Conservation (phyloP, 37 sponge, comb jelly and placozoan species). For the Trichoplax adhaerens region DNA sequence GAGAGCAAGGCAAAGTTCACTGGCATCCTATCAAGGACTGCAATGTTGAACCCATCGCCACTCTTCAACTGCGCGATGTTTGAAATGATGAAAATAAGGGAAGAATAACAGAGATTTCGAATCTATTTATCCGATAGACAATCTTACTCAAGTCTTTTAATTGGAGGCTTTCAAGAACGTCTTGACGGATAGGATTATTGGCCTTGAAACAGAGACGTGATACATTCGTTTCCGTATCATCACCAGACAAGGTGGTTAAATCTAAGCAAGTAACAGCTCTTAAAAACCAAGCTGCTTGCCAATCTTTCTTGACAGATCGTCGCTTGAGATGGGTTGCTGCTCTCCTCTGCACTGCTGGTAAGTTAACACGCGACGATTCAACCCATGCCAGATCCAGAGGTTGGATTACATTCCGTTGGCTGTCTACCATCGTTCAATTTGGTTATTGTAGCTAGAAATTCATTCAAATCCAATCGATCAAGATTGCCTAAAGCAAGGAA, state of each 20-base stretch:
- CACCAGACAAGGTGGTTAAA: constrained; percentile 91
- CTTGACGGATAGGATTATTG: constrained; percentile 78
- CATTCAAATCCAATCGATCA: no score
- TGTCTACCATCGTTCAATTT: no score
- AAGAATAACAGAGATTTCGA: no score
- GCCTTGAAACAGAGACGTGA: constrained; percentile 75
- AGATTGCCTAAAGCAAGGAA: no score
- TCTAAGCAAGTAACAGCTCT: constrained; percentile 88
- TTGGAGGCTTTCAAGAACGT: constrained; percentile 52
- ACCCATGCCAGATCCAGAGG: constrained; percentile 82
- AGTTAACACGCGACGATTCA: constrained; percentile 61
- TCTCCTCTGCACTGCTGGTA: constrained; percentile 66
- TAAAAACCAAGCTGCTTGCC: constrained; percentile 98
- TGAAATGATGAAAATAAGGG: no score
- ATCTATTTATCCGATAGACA: no score
- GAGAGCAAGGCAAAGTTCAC: no score
- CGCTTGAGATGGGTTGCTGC: constrained; percentile 79
- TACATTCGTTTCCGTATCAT: constrained; percentile 79
- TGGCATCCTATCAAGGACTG: no score
- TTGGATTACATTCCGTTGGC: no score
- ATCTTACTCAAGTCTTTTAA: background rate
- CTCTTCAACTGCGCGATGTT: no score
- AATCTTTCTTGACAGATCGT: constrained; percentile 90
- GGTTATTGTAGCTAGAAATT: no score
- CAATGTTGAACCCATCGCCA: no score